A percentile compares a stretch with the other conserved stretches of the same genome.
These are phyloP conservation scores for Drosophila buzzatii DNA, from an alignment of 2,888 invertebrate species.

Conservation along the genomic window DNA sequence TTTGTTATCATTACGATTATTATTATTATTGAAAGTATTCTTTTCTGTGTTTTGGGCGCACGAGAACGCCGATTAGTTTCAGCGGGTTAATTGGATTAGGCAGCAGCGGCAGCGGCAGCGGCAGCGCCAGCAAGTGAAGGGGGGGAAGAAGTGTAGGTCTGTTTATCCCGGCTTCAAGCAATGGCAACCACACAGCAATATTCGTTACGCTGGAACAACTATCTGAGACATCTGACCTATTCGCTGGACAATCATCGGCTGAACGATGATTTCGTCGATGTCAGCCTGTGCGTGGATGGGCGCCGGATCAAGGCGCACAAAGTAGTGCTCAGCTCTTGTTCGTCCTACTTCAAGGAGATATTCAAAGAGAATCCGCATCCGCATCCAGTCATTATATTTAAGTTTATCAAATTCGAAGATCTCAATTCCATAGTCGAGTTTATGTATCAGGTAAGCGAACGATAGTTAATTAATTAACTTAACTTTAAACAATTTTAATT, in stretches of 20 bases:
- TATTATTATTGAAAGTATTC: background rate
- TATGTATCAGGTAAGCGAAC: constrained; percentile 88
- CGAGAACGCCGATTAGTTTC: constrained; percentile 5
- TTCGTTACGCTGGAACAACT: constrained; percentile 95
- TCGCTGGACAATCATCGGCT: constrained; percentile 91
- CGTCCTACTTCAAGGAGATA: constrained; percentile 91
- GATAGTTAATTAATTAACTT: background rate
- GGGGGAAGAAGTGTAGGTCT: background rate
- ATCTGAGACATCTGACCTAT: constrained; percentile 91
- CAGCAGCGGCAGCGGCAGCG: background rate
- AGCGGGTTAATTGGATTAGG: constrained; percentile 25
- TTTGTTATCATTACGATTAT: background rate
- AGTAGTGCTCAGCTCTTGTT: constrained; percentile 93
- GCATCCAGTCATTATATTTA: constrained; percentile 92
- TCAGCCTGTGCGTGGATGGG: constrained; percentile 94
- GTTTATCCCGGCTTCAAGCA: constrained; percentile 14
- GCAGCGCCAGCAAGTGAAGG: background rate
- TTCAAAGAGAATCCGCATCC: constrained; percentile 92
- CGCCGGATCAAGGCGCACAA: constrained; percentile 93
- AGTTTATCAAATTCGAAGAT: constrained; percentile 92
- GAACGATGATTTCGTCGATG: constrained; percentile 92
- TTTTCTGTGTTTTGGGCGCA: background rate
- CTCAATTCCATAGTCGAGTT: constrained; percentile 92
- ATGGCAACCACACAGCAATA: constrained; percentile 91
- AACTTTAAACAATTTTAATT: background rate